Percentiles rank a stretch among this genome's conserved stretches.
Evolutionary conservation across 2,113 vertebrate genomes (phyloP).

Genomic region (Nothocercus julius): DNA sequence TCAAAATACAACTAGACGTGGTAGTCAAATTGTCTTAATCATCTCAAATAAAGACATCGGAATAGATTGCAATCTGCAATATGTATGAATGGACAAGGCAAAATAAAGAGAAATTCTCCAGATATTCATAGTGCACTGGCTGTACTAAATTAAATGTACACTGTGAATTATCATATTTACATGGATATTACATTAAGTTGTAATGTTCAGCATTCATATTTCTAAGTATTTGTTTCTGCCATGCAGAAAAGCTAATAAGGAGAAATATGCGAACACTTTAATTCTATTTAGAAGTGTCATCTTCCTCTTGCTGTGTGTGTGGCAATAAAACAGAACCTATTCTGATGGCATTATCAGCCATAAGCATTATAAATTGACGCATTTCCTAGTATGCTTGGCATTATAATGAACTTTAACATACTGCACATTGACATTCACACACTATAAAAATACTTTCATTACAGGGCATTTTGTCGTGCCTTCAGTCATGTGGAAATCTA

Average conservation of each 20-base stretch:
- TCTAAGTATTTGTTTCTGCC: background rate
- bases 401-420: slow-evolving; percentile 9
- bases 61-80: background rate
- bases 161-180: background rate
- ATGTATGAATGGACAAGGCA: background rate
- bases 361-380: background rate
- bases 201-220: background rate
- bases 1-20: background rate
- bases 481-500: slow-evolving; percentile 27
- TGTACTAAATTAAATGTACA: background rate
- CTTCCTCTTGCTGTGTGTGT: background rate
- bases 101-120: background rate
- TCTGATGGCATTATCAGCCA: slow-evolving; percentile 19
- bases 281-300: slow-evolving; percentile 17
- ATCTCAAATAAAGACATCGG: background rate
- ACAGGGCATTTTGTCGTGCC: background rate
- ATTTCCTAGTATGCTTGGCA: background rate
- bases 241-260: background rate
- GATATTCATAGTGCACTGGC: background rate
- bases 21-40: background rate
- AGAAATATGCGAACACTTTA: background rate
- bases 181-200: background rate
- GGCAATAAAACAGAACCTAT: background rate
- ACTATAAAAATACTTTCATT: slow-evolving; percentile 35
- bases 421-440: background rate